Conservation (phyloP, 2,113 vertebrate species). For the Epinephelus lanceolatus region DNA sequence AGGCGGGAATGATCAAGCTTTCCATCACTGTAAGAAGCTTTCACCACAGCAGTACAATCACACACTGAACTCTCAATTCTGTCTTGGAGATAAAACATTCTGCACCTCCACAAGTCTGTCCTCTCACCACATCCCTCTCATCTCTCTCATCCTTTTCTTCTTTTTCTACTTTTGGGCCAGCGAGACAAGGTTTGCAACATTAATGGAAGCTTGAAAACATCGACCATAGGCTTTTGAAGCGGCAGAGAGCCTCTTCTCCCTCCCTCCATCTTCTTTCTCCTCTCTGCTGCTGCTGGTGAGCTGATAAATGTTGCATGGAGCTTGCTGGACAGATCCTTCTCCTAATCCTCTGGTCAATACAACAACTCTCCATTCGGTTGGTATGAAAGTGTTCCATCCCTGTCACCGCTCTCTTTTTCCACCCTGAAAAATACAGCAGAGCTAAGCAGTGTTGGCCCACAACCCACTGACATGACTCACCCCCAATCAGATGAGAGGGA, state of each 20-base stretch:
- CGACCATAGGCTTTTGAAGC: conserved; percentile 33
- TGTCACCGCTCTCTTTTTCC: conserved; percentile 13
- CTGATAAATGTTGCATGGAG: conserved; percentile 67
- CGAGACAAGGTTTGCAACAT: conserved; percentile 53
- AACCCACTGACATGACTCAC: not conserved
- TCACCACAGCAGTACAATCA: conserved; percentile 9
- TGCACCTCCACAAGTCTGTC: conserved; percentile 13
- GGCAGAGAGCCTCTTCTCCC: not conserved
- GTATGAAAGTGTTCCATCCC: conserved; percentile 37
- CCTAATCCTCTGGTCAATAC: conserved; percentile 62
- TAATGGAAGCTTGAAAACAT: conserved; percentile 52
- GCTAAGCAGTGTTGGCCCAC: not conserved
- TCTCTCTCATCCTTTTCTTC: conserved; percentile 20
- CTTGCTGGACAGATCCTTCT: conserved; percentile 56
- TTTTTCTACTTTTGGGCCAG: conserved; percentile 38
- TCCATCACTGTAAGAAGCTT: not conserved
- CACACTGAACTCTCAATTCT: conserved; percentile 1
- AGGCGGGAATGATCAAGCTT: not conserved
- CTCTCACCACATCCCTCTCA: conserved; percentile 8
- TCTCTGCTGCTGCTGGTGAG: conserved; percentile 50
- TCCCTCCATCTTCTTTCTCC: not conserved
- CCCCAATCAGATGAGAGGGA: not conserved
- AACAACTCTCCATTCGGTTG: conserved; percentile 43
- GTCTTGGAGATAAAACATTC: conserved; percentile 15
- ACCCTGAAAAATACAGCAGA: conserved; percentile 21